Evolutionary conservation across 2,888 invertebrate species (phyloP).

Genomic region (Caenorhabditis plicata): DNA sequence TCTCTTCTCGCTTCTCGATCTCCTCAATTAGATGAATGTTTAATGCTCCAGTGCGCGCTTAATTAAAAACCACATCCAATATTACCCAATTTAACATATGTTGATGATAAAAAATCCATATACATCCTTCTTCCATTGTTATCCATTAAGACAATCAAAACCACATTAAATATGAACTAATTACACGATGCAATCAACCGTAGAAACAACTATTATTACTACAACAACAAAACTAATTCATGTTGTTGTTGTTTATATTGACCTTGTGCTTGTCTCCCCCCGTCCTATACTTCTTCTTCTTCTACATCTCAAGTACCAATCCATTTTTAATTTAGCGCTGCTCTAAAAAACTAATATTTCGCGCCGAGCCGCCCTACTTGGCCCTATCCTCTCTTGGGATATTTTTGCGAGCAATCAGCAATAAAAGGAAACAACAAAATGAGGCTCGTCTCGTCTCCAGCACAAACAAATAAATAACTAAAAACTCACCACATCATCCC

Average conservation of each 20-base stretch:
- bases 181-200: conserved; percentile 9
- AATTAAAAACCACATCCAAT: no score
- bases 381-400: no score
- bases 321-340: conserved; percentile 26
- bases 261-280: no score
- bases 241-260: conserved; percentile 13
- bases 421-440: no score
- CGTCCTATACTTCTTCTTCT: conserved; percentile 1
- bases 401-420: no score
- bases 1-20: no score
- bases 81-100: no score
- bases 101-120: conserved; percentile 18
- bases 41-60: conserved; percentile 1
- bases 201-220: no score
- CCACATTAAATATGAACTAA: conserved; percentile 13
- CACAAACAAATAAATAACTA: neutral
- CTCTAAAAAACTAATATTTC: conserved; percentile 28
- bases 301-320: conserved; percentile 28
- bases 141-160: neutral
- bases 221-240: conserved; percentile 9
- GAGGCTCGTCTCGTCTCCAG: no score
- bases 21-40: conserved; percentile 25
- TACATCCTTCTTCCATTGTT: conserved; percentile 5
- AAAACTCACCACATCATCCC: conserved; percentile 30
- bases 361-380: no score